Percentiles rank a stretch among this genome's conserved stretches.
Evolutionary conservation across 2,797 vertebrate species (phyloP).

Genomic region (Myotis findleyi): DNA sequence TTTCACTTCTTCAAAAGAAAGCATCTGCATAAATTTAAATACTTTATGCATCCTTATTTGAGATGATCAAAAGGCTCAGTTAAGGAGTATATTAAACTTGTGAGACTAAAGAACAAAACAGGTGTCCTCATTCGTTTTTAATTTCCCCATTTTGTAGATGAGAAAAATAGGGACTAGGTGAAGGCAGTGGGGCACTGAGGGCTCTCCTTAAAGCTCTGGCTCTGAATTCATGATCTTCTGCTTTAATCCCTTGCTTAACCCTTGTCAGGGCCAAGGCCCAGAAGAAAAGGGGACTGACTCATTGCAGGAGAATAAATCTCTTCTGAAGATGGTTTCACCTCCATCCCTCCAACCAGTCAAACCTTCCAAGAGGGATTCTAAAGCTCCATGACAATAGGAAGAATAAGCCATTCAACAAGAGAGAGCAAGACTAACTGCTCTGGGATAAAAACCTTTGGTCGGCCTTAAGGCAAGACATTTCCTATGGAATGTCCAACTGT

Average conservation of each 20-base stretch:
- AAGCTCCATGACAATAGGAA: not conserved
- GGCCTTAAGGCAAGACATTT: not conserved
- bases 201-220: not conserved
- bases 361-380: not conserved
- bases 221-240: not conserved
- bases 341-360: not conserved
- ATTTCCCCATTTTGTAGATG: slow-evolving; percentile 37
- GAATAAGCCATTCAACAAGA: not conserved
- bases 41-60: slow-evolving; percentile 61
- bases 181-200: not conserved
- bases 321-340: not conserved
- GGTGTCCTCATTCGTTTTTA: slow-evolving; percentile 45
- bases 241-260: not conserved
- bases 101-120: slow-evolving; percentile 19
- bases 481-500: not conserved
- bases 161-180: not conserved
- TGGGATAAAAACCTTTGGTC: not conserved
- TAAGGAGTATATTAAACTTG: slow-evolving; percentile 47
- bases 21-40: slow-evolving; percentile 73
- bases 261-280: not conserved
- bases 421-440: not conserved
- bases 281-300: not conserved
- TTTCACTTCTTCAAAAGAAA: slow-evolving; percentile 73
- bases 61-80: slow-evolving; percentile 66
- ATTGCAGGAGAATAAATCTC: not conserved